A percentile compares a stretch with the other conserved stretches of the same genome.
Conservation (phyloP, 2,888 invertebrate species). For the Papilio elwesi region DNA sequence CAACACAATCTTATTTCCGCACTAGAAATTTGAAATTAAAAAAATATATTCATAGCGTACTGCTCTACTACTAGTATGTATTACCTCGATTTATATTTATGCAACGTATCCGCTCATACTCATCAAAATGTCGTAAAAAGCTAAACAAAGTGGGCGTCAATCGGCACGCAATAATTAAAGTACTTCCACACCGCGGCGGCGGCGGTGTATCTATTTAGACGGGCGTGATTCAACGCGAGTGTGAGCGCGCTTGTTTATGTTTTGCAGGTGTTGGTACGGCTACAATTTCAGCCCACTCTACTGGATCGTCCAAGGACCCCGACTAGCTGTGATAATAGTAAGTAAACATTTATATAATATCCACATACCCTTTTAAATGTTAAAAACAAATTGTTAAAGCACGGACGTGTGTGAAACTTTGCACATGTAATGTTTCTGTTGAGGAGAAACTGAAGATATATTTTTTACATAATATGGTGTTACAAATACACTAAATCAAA, state of each 20-base stretch:
- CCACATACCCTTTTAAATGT: too few relatives aligned
- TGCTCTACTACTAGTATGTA: not conserved
- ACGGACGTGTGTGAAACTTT: too few relatives aligned
- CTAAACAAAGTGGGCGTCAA: conserved; percentile 39
- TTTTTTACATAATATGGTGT: too few relatives aligned
- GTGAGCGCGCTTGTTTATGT: conserved; percentile 32
- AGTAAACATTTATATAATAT: conserved; percentile 56
- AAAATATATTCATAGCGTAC: not conserved
- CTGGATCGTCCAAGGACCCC: conserved; percentile 96
- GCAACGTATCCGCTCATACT: conserved; percentile 20
- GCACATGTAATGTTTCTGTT: too few relatives aligned
- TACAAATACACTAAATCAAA: too few relatives aligned
- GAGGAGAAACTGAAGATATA: too few relatives aligned
- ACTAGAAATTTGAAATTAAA: too few relatives aligned
- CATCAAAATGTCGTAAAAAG: conserved; percentile 32
- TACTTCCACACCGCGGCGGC: not conserved
- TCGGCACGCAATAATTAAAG: conserved; percentile 43
- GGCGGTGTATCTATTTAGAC: conserved; percentile 37
- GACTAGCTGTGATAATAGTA: conserved; percentile 91
- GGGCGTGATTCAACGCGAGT: conserved; percentile 33
- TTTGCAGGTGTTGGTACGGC: conserved; percentile 90
- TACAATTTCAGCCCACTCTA: conserved; percentile 92
- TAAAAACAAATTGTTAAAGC: too few relatives aligned
- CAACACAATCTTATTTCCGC: too few relatives aligned
- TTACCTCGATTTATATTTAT: not conserved